Conservation (phyloP, 2,797 vertebrate genomes). For the Fringilla coelebs region DNA sequence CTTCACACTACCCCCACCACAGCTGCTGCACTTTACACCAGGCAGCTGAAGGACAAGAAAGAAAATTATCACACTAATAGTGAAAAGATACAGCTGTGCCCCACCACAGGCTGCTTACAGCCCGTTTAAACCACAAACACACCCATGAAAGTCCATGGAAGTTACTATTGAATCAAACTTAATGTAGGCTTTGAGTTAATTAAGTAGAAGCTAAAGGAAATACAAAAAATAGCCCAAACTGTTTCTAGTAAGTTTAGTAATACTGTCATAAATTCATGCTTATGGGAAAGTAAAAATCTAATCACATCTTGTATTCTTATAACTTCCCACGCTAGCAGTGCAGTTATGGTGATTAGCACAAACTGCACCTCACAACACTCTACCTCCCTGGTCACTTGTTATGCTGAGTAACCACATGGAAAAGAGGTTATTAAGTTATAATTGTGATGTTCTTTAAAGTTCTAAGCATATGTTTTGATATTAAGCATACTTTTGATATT, state of each 20-base stretch:
- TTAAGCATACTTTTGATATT: neutral
- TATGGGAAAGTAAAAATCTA: neutral
- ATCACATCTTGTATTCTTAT: neutral
- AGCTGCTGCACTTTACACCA: neutral
- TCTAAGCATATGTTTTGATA: neutral
- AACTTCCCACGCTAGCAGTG: accelerated
- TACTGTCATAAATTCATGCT: neutral
- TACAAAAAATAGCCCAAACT: neutral
- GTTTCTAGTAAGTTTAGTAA: neutral
- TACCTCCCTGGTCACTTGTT: neutral
- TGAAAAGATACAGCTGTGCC: neutral
- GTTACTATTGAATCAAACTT: neutral
- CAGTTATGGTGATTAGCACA: neutral
- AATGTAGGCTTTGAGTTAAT: neutral
- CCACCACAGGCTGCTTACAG: neutral
- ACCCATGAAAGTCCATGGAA: neutral
- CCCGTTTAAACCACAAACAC: neutral
- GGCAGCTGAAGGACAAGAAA: neutral
- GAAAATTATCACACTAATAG: neutral
- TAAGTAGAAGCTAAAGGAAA: neutral
- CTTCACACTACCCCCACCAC: accelerated
- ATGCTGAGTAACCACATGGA: neutral
- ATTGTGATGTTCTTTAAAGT: neutral
- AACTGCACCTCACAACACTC: neutral
- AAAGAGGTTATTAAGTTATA: neutral